A percentile compares a stretch with the other conserved stretches of the same genome.
These are phyloP conservation scores for Sapayoa aenigma DNA, from an alignment of 2,113 vertebrate species.

Conservation along the genomic window DNA sequence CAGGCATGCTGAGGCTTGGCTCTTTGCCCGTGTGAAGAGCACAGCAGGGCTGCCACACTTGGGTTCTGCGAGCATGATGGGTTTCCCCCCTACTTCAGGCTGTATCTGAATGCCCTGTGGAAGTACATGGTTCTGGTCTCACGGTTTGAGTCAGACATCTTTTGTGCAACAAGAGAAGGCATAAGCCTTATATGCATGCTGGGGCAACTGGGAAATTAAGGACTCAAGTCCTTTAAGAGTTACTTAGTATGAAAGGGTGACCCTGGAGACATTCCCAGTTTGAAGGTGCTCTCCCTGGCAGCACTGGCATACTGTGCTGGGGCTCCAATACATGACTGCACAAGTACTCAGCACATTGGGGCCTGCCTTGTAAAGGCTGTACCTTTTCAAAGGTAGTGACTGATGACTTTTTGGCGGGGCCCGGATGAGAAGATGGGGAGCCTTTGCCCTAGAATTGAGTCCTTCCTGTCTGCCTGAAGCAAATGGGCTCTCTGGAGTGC, in stretches of 20 bases:
- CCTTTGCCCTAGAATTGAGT: rapidly evolving
- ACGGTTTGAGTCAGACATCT: rapidly evolving
- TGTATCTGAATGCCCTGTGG: rapidly evolving
- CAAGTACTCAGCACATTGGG: rapidly evolving
- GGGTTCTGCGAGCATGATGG: rapidly evolving
- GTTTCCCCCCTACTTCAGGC: rapidly evolving
- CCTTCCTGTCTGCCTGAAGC: neutral
- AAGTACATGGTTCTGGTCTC: rapidly evolving
- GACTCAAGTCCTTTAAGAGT: neutral
- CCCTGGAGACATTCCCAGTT: neutral
- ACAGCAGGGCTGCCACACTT: neutral
- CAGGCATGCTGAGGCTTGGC: rapidly evolving
- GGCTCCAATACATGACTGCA: neutral
- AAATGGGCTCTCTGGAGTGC: rapidly evolving
- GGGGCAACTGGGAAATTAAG: neutral
- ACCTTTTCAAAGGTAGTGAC: neutral
- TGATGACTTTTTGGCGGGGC: neutral
- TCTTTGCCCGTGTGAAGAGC: rapidly evolving
- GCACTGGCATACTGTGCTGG: rapidly evolving
- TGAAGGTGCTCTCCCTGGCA: neutral
- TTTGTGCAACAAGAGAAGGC: neutral
- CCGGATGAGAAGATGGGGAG: neutral
- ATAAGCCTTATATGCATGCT: neutral
- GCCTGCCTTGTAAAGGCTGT: neutral
- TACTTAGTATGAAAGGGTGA: neutral